These are phyloP conservation scores for Didymodactylos carnosus DNA, from an alignment of 2,888 invertebrate species.

Conservation along the genomic window DNA sequence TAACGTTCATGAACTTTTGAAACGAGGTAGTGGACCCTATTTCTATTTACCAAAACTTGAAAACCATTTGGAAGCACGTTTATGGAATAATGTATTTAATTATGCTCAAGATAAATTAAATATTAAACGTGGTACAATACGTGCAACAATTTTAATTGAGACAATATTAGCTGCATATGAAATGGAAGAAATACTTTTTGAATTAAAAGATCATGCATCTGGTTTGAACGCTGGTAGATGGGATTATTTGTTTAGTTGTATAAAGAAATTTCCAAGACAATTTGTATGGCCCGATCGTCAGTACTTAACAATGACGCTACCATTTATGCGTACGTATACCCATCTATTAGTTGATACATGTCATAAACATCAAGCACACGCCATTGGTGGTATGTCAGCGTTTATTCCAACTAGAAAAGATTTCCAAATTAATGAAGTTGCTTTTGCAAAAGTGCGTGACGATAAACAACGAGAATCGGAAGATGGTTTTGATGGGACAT, in stretches of 20 bases:
- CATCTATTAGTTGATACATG: slow-evolving; percentile 43
- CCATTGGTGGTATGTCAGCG: slow-evolving; percentile 53
- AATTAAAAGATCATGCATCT: slow-evolving; percentile 46
- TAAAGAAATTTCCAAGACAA: too few relatives aligned
- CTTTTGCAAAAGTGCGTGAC: too few relatives aligned
- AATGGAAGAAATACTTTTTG: slow-evolving; percentile 49
- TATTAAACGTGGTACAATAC: slow-evolving; percentile 45
- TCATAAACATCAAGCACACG: slow-evolving; percentile 44
- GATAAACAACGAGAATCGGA: too few relatives aligned
- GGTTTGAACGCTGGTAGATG: slow-evolving; percentile 55
- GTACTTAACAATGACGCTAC: too few relatives aligned
- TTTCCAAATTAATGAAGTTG: too few relatives aligned
- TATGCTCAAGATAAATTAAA: slow-evolving; percentile 40
- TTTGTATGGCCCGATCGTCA: too few relatives aligned
- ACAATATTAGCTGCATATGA: slow-evolving; percentile 50
- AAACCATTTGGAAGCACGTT: slow-evolving; percentile 43
- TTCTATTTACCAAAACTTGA: slow-evolving; percentile 52
- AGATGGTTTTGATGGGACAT: too few relatives aligned
- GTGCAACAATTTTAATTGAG: slow-evolving; percentile 52
- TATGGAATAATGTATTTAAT: slow-evolving; percentile 51
- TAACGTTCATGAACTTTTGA: slow-evolving; percentile 38
- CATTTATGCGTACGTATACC: slow-evolving; percentile 48
- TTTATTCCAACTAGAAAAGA: too few relatives aligned
- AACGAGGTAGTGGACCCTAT: slow-evolving; percentile 45
- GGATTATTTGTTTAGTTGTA: slow-evolving; percentile 45